Evolutionary conservation across 2,113 vertebrate species (phyloP).

Genomic region (Pleuronectes platessa): DNA sequence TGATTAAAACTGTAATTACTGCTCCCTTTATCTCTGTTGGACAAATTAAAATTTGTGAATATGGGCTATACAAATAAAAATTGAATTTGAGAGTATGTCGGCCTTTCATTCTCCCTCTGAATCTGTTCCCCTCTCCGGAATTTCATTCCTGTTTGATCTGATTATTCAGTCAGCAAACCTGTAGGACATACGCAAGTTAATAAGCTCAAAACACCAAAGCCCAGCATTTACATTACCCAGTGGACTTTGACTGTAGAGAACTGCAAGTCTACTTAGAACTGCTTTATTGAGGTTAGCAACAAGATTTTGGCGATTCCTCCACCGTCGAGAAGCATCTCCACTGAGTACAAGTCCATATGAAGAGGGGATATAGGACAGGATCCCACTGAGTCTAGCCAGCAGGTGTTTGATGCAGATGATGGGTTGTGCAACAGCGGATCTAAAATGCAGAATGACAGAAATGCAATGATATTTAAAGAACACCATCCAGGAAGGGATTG

Average conservation of each 20-base stretch:
- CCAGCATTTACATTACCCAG: not conserved
- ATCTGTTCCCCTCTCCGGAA: not conserved
- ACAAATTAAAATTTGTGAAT: too few species aligned
- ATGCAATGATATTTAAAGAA: not conserved
- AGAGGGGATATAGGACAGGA: not conserved
- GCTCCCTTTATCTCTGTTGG: too few species aligned
- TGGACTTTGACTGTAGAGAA: not conserved
- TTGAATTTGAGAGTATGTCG: too few species aligned
- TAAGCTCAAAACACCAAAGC: not conserved
- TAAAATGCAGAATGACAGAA: not conserved
- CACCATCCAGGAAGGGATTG: not conserved
- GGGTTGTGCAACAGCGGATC: too few species aligned
- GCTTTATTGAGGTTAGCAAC: not conserved
- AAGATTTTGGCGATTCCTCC: not conserved
- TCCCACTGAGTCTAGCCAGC: not conserved
- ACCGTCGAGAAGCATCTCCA: not conserved
- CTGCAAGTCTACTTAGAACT: not conserved
- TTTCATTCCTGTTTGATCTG: not conserved
- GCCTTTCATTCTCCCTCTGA: not conserved
- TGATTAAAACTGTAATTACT: too few species aligned
- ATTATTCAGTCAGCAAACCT: not conserved
- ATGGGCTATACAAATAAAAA: too few species aligned
- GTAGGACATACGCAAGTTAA: not conserved
- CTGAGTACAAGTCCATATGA: not conserved
- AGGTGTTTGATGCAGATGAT: not conserved